Evolutionary conservation across 2,113 vertebrate species (phyloP).

Genomic region (Rana temporaria): DNA sequence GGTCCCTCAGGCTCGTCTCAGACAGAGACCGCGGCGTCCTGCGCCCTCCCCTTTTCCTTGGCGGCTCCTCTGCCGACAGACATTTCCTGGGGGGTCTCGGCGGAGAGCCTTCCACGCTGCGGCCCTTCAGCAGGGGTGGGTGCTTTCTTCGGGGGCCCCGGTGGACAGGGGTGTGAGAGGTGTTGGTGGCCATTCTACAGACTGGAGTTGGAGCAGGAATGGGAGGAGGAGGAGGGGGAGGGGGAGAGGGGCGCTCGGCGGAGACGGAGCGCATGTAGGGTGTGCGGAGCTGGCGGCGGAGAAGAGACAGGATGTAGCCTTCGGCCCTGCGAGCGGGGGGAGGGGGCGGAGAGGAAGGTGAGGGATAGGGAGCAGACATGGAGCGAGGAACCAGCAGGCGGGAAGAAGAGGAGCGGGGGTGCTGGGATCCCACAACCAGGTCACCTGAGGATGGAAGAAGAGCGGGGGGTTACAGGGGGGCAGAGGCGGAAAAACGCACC

Average conservation of each 20-base stretch:
- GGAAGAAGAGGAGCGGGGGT: conserved; percentile 58
- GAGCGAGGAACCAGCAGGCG: conserved; percentile 77
- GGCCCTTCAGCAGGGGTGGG: conserved; percentile 65
- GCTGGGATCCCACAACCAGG: conserved; percentile 64
- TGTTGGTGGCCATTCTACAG: conserved; percentile 74
- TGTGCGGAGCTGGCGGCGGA: conserved; percentile 74
- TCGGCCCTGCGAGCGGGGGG: conserved; percentile 72
- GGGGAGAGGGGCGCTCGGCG: conserved; percentile 17
- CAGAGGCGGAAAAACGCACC: not conserved
- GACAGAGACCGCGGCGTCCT: conserved; percentile 80
- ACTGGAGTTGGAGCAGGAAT: not conserved
- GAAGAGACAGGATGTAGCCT: conserved; percentile 82
- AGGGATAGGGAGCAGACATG: conserved; percentile 78
- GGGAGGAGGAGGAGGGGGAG: conserved; percentile 12
- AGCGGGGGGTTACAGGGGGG: conserved; percentile 25
- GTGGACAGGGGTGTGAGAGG: conserved; percentile 80
- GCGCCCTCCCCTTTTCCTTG: conserved; percentile 35
- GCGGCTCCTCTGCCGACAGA: conserved; percentile 58
- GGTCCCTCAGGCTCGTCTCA: conserved; percentile 78
- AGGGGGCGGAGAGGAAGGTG: conserved; percentile 63
- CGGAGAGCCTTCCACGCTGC: conserved; percentile 69
- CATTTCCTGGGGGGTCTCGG: conserved; percentile 50
- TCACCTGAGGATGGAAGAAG: conserved; percentile 62
- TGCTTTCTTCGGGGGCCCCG: conserved; percentile 61
- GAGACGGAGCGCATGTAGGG: conserved; percentile 53